Conservation (phyloP, 2,797 vertebrate genomes). For the Myotis daubentonii region DNA sequence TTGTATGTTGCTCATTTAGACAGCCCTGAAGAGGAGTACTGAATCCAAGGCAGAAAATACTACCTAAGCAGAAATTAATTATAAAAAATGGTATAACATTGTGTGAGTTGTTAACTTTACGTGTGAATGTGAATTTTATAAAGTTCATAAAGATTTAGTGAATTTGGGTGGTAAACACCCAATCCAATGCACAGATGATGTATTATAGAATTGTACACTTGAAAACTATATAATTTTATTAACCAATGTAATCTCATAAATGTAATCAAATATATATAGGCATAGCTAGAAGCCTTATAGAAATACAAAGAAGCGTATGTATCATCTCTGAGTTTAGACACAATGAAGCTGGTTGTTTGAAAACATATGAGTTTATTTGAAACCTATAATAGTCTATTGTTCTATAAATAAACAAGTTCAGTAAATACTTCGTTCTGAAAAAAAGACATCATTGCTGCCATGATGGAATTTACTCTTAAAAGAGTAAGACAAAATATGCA, state of each 20-base stretch:
- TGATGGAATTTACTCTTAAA: neutral
- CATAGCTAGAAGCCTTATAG: neutral
- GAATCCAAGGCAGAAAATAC: constrained; percentile 42
- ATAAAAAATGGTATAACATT: neutral
- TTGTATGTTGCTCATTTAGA: constrained; percentile 43
- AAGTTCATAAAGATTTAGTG: neutral
- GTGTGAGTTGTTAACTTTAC: neutral
- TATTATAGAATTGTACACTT: neutral
- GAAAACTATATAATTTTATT: neutral
- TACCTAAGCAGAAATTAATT: neutral
- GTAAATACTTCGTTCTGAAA: neutral
- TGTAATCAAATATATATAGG: neutral
- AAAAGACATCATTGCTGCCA: neutral
- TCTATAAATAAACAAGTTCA: constrained; percentile 35
- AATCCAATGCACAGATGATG: neutral
- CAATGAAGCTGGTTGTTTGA: neutral
- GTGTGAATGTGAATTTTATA: neutral
- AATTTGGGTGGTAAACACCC: neutral
- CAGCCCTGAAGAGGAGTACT: constrained; percentile 1
- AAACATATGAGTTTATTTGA: constrained; percentile 13
- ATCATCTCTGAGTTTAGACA: neutral
- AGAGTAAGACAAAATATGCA: neutral
- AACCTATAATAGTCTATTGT: neutral
- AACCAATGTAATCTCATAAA: neutral
- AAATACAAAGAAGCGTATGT: neutral